Percentiles rank a stretch among this genome's conserved stretches.
phyloP scores from a whole-genome alignment of 2,888 invertebrate genomes.

The Epicampocera succincta region DNA sequence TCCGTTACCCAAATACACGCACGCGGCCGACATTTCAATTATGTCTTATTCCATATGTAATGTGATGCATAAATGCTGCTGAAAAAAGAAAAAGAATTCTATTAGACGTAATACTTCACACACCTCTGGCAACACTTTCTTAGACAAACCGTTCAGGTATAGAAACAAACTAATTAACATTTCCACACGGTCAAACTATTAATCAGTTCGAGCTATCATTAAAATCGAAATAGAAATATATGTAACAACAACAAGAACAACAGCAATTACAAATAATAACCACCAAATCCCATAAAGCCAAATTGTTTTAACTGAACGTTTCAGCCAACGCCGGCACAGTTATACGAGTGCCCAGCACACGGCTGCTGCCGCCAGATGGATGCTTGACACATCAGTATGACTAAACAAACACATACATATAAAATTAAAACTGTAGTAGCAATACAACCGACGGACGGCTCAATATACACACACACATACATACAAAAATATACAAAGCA shows the following conservation, averaged over 20 bases:
- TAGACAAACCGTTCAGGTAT: slow-evolving; percentile 2
- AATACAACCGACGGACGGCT: not conserved
- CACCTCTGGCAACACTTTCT: too few species aligned
- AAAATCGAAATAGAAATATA: slow-evolving; percentile 19
- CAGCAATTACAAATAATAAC: slow-evolving; percentile 2
- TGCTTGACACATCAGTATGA: not conserved
- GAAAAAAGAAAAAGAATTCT: too few species aligned
- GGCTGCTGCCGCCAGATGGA: not conserved
- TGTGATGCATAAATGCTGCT: too few species aligned
- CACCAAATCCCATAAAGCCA: slow-evolving; percentile 20
- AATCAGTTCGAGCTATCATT: slow-evolving; percentile 57
- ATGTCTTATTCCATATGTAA: too few species aligned
- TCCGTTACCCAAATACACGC: too few species aligned
- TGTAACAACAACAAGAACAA: slow-evolving; percentile 6
- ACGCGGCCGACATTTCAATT: too few species aligned
- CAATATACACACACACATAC: too few species aligned
- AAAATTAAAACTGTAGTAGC: not conserved
- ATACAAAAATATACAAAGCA: slow-evolving; percentile 5
- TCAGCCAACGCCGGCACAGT: slow-evolving; percentile 48
- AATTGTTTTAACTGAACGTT: slow-evolving; percentile 50
- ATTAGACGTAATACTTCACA: too few species aligned
- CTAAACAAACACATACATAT: not conserved
- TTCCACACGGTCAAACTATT: slow-evolving; percentile 64
- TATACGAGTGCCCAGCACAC: slow-evolving; percentile 21
- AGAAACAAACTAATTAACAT: slow-evolving; percentile 65